These are phyloP conservation scores for Vulpes vulpes DNA, from an alignment of 2,113 vertebrate species.

Conservation along the genomic window DNA sequence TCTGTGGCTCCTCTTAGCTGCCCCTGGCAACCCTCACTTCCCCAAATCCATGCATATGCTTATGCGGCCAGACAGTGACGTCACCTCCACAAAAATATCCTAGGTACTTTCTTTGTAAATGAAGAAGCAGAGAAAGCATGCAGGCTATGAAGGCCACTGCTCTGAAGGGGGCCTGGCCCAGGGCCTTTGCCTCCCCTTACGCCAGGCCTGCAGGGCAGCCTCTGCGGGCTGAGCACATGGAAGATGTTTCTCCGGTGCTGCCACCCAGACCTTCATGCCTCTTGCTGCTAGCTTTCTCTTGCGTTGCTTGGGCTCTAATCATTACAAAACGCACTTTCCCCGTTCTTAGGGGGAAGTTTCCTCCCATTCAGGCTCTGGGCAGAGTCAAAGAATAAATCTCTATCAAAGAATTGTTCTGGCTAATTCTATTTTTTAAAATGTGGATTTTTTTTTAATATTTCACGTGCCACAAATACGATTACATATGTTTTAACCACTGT, in stretches of 20 bases:
- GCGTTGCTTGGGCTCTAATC: not conserved
- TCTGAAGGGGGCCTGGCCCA: not conserved
- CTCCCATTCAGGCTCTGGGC: not conserved
- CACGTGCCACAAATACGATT: not conserved
- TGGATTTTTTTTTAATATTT: not conserved
- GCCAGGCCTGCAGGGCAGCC: not conserved
- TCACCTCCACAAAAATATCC: slow-evolving; percentile 70
- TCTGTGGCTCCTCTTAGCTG: not conserved
- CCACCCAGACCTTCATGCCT: not conserved
- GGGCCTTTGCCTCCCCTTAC: not conserved
- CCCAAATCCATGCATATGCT: slow-evolving; percentile 58
- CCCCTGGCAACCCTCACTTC: slow-evolving; percentile 53
- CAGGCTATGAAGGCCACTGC: slow-evolving; percentile 2
- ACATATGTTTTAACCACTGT: not conserved
- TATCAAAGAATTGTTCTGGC: slow-evolving; percentile 11
- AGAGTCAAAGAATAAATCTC: not conserved
- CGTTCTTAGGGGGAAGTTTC: not conserved
- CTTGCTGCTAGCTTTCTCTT: not conserved
- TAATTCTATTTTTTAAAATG: slow-evolving; percentile 55
- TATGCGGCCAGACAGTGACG: slow-evolving; percentile 66
- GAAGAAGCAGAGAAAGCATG: slow-evolving; percentile 41
- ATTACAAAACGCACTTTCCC: not conserved
- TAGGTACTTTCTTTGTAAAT: slow-evolving; percentile 65
- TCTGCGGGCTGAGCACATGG: not conserved
- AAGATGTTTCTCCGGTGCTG: not conserved